Evolutionary conservation across 2,797 vertebrate genomes (phyloP).

Genomic region (Champsocephalus esox): DNA sequence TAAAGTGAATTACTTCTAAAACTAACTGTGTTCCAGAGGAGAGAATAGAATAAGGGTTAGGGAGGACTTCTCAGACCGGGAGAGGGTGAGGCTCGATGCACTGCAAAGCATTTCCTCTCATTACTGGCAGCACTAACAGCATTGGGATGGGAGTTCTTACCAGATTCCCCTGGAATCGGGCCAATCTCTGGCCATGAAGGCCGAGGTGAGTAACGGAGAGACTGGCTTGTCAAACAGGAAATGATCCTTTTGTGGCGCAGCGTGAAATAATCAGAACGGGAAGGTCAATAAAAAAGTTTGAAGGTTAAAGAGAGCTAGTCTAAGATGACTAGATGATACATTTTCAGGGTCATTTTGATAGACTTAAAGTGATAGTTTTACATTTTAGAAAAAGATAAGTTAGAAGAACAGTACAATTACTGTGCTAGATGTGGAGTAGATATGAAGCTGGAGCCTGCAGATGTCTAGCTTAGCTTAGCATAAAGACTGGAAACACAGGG

Average conservation of each 20-base stretch:
- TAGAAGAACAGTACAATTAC: no score
- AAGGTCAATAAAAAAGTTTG: conserved; percentile 14
- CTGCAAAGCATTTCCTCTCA: not conserved
- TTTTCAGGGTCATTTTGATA: no score
- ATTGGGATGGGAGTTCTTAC: conserved; percentile 57
- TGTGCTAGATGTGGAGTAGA: no score
- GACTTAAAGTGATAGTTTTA: no score
- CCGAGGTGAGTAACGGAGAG: conserved; percentile 91
- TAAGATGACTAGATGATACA: no score
- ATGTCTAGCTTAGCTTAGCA: no score
- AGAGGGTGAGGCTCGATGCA: not conserved
- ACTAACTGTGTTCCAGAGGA: not conserved
- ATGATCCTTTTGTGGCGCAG: conserved; percentile 86
- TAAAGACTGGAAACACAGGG: no score
- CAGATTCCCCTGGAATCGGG: conserved; percentile 92
- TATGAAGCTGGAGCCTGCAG: no score
- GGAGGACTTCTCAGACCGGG: not conserved
- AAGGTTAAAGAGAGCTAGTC: no score
- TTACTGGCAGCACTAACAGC: not conserved
- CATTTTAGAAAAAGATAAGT: no score
- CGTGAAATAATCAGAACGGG: conserved; percentile 52
- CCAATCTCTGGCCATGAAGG: conserved; percentile 96
- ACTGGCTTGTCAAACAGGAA: conserved; percentile 96
- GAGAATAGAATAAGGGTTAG: not conserved
- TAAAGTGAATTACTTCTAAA: not conserved